Conservation (phyloP, 2,888 invertebrate genomes). For the Cybosia mesomella region DNA sequence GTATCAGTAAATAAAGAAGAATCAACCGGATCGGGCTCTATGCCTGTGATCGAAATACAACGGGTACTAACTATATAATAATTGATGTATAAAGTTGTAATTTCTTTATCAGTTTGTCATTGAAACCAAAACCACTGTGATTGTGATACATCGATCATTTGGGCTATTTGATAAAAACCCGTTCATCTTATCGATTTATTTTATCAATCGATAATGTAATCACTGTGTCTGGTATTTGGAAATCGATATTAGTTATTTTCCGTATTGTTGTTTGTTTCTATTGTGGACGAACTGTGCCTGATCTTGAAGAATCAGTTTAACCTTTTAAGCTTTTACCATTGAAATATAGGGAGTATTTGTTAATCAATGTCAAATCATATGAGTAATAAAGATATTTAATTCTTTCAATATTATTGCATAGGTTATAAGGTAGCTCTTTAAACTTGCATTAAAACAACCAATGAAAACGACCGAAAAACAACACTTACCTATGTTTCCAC, state of each 20-base stretch:
- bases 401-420: background rate
- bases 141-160: slow-evolving; percentile 36
- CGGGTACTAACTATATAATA: slow-evolving; percentile 68
- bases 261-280: slow-evolving; percentile 18
- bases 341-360: background rate
- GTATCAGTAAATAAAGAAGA: slow-evolving; percentile 72
- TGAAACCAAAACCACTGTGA: slow-evolving; percentile 29
- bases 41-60: slow-evolving; percentile 78
- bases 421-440: background rate
- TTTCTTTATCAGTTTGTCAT: slow-evolving; percentile 41
- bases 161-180: slow-evolving; percentile 31
- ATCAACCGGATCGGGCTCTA: slow-evolving; percentile 53
- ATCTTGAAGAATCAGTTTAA: background rate
- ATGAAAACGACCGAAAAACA: background rate
- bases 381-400: background rate
- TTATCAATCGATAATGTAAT: slow-evolving; percentile 41
- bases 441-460: background rate
- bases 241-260: slow-evolving; percentile 34
- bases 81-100: slow-evolving; percentile 59
- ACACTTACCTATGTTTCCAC: slow-evolving; percentile 15
- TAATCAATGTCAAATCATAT: background rate
- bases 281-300: slow-evolving; percentile 23
- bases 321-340: background rate
- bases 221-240: slow-evolving; percentile 27
- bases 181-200: slow-evolving; percentile 37